phyloP scores from a whole-genome alignment of 2,797 vertebrate species.

The Muraenolepis orangiensis region DNA sequence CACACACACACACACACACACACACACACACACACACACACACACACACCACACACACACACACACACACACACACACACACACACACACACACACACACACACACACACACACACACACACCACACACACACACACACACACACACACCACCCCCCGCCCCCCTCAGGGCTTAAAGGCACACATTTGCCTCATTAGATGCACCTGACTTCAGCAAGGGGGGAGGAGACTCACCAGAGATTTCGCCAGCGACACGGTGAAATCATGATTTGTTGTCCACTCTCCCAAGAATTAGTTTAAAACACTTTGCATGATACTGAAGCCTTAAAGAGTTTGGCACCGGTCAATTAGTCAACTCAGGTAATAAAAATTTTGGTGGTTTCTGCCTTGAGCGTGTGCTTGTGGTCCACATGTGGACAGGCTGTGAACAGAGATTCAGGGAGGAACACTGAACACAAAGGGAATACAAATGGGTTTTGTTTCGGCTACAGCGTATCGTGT shows the following conservation, averaged over 20 bases:
- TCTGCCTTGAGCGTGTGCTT: not conserved
- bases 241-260: not conserved
- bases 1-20: too few relatives aligned
- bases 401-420: not conserved
- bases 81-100: too few relatives aligned
- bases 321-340: not conserved
- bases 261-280: not conserved
- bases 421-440: not conserved
- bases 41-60: too few relatives aligned
- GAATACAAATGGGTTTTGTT: not conserved
- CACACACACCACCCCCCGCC: too few relatives aligned
- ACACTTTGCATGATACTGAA: not conserved
- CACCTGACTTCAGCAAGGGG: slow-evolving; percentile 6
- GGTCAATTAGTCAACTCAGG: not conserved
- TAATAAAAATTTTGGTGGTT: not conserved
- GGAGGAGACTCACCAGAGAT: not conserved
- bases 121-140: too few relatives aligned
- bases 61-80: too few relatives aligned
- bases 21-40: too few relatives aligned
- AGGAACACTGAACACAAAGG: not conserved
- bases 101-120: too few relatives aligned
- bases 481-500: too few relatives aligned
- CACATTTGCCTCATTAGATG: slow-evolving; percentile 27
- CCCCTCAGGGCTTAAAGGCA: not conserved
- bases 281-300: not conserved